Conservation (phyloP, 2,797 vertebrate species). For the Echiichthys vipera region DNA sequence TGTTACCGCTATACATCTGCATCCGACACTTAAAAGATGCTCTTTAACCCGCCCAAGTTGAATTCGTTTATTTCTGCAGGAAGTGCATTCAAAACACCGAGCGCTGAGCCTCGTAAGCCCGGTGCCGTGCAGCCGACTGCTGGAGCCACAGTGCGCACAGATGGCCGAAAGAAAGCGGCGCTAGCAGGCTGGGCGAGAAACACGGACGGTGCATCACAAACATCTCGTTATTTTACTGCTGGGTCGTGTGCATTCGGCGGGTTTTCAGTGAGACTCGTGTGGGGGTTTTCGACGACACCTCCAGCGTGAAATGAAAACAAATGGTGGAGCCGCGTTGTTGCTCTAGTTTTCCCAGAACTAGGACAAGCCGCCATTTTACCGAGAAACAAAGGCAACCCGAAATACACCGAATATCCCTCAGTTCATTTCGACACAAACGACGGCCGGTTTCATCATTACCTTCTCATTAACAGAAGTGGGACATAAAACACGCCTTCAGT, state of each 20-base stretch:
- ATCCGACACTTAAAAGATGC: too few relatives aligned
- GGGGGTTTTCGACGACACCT: neutral
- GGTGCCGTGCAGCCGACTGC: conserved; percentile 19
- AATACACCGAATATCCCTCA: conserved; percentile 43
- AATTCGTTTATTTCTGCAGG: conserved; percentile 15
- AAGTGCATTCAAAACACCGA: conserved; percentile 15
- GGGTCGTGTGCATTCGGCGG: neutral
- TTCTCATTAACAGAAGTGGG: conserved; percentile 45
- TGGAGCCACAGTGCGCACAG: conserved; percentile 47
- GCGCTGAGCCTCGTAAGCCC: neutral
- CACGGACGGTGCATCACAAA: too few relatives aligned
- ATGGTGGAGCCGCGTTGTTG: conserved; percentile 76
- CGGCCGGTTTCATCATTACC: conserved; percentile 63
- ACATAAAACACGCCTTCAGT: conserved; percentile 59
- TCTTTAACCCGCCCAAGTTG: neutral
- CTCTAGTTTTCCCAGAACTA: conserved; percentile 84
- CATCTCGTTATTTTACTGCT: too few relatives aligned
- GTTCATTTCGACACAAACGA: conserved; percentile 58
- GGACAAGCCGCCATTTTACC: conserved; percentile 90
- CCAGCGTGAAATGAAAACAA: conserved; percentile 38
- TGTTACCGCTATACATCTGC: neutral
- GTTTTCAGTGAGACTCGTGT: neutral
- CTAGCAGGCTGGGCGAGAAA: neutral
- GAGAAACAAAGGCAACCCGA: conserved; percentile 83
- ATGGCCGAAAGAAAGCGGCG: conserved; percentile 51